Evolutionary conservation across 2,888 invertebrate genomes (phyloP).

Genomic region (Volucella inflata): DNA sequence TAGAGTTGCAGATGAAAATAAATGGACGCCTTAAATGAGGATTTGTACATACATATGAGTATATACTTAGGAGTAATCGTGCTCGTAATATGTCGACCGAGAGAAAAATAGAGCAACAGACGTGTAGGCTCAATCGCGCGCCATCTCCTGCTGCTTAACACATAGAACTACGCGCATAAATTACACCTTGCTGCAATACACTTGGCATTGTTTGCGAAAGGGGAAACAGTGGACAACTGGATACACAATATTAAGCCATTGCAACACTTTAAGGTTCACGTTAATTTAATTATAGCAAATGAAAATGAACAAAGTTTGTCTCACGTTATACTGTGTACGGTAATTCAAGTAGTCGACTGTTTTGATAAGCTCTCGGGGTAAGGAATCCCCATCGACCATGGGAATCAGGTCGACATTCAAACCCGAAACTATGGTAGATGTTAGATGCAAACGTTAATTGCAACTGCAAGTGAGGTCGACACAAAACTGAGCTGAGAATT

Average conservation of each 20-base stretch:
- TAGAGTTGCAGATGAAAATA: constrained; percentile 66
- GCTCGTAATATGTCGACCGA: constrained; percentile 5
- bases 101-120: not conserved
- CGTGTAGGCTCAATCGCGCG: not conserved
- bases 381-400: constrained; percentile 33
- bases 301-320: constrained; percentile 49
- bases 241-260: constrained; percentile 42
- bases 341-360: constrained; percentile 36
- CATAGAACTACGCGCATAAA: constrained; percentile 47
- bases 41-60: constrained; percentile 44
- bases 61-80: no score
- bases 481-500: not conserved
- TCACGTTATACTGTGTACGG: constrained; percentile 50
- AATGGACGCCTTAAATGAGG: constrained; percentile 69
- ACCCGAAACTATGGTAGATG: constrained; percentile 49
- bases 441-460: constrained; percentile 67
- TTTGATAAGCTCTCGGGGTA: constrained; percentile 31
- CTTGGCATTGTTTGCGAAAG: constrained; percentile 55
- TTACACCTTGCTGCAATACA: constrained; percentile 67
- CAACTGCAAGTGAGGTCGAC: constrained; percentile 46
- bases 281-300: constrained; percentile 70
- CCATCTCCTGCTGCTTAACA: constrained; percentile 6
- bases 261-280: constrained; percentile 64
- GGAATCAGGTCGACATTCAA: constrained; percentile 41
- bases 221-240: constrained; percentile 24